phyloP scores from a whole-genome alignment of 2,113 vertebrate species.

The Pangasianodon hypophthalmus region DNA sequence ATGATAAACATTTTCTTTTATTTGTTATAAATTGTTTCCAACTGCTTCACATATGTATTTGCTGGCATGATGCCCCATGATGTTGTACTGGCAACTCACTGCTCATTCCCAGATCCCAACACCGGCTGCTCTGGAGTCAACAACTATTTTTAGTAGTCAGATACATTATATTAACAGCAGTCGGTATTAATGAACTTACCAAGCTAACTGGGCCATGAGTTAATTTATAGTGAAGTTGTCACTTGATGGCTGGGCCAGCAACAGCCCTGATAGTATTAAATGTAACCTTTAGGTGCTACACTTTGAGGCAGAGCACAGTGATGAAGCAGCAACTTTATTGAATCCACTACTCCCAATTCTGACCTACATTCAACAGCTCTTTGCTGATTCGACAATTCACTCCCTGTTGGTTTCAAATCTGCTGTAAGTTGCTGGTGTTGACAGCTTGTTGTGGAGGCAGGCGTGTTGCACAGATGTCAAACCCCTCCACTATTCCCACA shows the following conservation, averaged over 20 bases:
- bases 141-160: background rate
- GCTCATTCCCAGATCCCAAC: background rate
- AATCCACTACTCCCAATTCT: conserved; percentile 2
- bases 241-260: background rate
- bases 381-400: background rate
- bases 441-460: conserved; percentile 36
- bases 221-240: background rate
- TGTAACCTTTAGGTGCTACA: background rate
- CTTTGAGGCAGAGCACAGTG: background rate
- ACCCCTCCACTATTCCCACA: background rate
- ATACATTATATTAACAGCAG: background rate
- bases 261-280: background rate
- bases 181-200: too few species aligned
- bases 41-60: background rate
- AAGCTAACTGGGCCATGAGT: background rate
- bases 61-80: background rate
- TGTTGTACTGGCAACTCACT: background rate
- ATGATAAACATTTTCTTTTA: background rate
- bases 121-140: background rate
- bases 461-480: conserved; percentile 34
- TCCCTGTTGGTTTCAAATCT: conserved; percentile 34
- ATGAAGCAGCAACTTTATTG: background rate
- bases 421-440: conserved; percentile 28
- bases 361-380: conserved; percentile 34
- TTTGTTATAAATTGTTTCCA: background rate